Conservation (phyloP, 2,888 invertebrate species). For the Vannuccia rotundouncinata region DNA sequence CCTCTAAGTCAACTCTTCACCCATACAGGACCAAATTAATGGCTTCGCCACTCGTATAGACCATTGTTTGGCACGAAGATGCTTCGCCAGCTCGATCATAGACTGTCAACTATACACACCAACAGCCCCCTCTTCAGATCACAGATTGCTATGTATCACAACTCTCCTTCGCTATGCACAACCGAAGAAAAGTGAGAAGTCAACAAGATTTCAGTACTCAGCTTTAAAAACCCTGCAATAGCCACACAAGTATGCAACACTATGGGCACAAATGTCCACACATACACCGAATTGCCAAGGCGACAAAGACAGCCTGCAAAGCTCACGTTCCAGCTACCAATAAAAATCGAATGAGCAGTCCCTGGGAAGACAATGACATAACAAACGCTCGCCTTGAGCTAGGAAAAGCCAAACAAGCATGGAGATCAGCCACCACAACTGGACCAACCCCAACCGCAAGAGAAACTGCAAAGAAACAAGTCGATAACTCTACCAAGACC, state of each 20-base stretch:
- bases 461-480: too few species aligned
- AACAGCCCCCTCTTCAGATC: neutral
- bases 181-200: too few species aligned
- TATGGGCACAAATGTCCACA: neutral
- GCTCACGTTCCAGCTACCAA: neutral
- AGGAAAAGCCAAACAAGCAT: neutral
- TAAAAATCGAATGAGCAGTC: neutral
- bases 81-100: neutral
- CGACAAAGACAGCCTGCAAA: neutral
- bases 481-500: too few species aligned
- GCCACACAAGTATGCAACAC: neutral
- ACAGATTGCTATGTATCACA: neutral
- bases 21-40: neutral
- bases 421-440: neutral
- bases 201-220: too few species aligned
- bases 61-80: neutral
- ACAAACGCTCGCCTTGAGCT: too few species aligned
- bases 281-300: neutral
- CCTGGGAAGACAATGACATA: neutral
- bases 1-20: neutral
- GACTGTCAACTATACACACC: neutral
- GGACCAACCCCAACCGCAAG: neutral
- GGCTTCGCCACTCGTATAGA: neutral
- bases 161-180: neutral
- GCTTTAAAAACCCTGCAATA: too few species aligned